Evolutionary conservation across 1,140 invertebrate species (phyloP).

Genomic region (Drosophila ficusphila): DNA sequence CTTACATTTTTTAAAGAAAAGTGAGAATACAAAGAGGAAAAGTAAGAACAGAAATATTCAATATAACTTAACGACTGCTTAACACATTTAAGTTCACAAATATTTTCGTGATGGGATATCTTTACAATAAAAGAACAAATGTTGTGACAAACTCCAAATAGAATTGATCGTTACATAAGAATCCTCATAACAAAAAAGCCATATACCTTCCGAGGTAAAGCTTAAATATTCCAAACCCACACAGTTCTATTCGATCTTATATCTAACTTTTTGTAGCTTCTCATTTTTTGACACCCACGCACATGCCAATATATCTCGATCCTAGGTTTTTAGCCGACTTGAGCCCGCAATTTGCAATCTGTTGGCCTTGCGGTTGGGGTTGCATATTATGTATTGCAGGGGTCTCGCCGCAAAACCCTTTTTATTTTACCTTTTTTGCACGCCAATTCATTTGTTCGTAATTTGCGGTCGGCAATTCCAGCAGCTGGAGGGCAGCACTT

Average conservation of each 20-base stretch:
- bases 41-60: too few relatives aligned
- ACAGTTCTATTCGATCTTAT: neutral
- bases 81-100: too few relatives aligned
- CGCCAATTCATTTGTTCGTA: constrained; percentile 75
- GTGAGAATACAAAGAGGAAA: too few relatives aligned
- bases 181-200: too few relatives aligned
- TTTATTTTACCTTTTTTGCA: constrained; percentile 18
- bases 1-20: too few relatives aligned
- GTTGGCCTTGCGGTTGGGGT: constrained; percentile 47
- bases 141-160: too few relatives aligned
- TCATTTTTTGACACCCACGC: constrained; percentile 10
- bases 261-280: neutral
- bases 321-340: constrained; percentile 4
- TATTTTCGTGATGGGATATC: too few relatives aligned
- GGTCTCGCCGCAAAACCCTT: constrained; percentile 60
- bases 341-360: constrained; percentile 66
- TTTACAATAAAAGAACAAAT: too few relatives aligned
- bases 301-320: neutral
- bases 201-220: too few relatives aligned
- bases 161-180: too few relatives aligned
- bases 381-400: constrained; percentile 29
- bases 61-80: too few relatives aligned
- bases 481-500: constrained; percentile 53
- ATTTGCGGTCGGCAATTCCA: constrained; percentile 62
- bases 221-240: neutral